Conservation (phyloP, 2,113 vertebrate genomes). For the Pteropus alecto region DNA sequence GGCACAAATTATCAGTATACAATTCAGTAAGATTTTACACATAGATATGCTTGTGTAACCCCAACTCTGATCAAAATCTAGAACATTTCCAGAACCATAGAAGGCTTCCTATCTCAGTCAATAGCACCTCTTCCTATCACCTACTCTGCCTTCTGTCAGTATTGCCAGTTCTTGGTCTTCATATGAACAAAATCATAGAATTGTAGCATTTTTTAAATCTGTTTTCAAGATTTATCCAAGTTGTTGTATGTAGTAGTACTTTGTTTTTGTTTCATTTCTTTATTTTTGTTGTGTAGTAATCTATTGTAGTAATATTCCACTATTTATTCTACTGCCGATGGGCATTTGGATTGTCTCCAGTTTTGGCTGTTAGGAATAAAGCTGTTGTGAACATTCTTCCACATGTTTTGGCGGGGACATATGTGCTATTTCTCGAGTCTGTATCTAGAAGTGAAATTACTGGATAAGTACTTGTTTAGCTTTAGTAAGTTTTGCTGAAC, state of each 20-base stretch:
- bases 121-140: not conserved
- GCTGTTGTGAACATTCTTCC: not conserved
- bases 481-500: not conserved
- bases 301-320: not conserved
- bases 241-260: not conserved
- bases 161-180: not conserved
- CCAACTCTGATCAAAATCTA: not conserved
- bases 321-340: not conserved
- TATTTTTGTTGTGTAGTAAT: not conserved
- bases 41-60: not conserved
- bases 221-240: not conserved
- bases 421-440: not conserved
- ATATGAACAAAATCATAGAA: not conserved
- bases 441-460: conserved; percentile 22
- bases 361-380: not conserved
- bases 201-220: not conserved
- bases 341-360: not conserved
- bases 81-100: not conserved
- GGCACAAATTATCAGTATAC: not conserved
- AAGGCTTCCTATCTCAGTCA: not conserved
- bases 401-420: not conserved
- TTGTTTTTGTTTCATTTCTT: not conserved
- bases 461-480: not conserved
- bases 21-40: not conserved
- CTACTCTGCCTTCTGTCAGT: not conserved